Percentiles rank a stretch among this genome's conserved stretches.
These are phyloP conservation scores for Dicyrtomina minuta DNA, from an alignment of 2,888 invertebrate species.

Conservation along the genomic window DNA sequence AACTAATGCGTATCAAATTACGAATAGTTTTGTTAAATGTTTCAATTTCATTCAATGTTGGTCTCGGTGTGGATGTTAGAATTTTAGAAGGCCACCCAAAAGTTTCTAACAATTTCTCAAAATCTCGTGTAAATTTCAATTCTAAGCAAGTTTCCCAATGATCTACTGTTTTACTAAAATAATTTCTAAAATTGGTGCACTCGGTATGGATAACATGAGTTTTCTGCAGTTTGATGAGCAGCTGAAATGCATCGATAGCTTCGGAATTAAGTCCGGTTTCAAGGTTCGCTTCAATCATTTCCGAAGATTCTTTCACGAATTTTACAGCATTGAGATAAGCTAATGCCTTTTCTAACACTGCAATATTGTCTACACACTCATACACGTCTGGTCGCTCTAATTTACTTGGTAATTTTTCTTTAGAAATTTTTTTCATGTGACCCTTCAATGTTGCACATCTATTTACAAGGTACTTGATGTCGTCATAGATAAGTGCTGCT, in stretches of 20 bases:
- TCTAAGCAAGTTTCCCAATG: constrained; percentile 45
- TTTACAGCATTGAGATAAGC: constrained; percentile 44
- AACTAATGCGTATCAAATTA: constrained; percentile 39
- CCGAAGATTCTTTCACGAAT: constrained; percentile 45
- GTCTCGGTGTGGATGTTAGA: constrained; percentile 42
- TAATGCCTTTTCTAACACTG: constrained; percentile 40
- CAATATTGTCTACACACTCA: constrained; percentile 39
- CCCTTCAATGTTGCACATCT: constrained; percentile 29
- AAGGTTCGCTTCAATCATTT: constrained; percentile 48
- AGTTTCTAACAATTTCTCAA: constrained; percentile 43
- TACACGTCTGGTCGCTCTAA: constrained; percentile 45
- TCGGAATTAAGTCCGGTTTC: constrained; percentile 48
- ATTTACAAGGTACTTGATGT: constrained; percentile 8
- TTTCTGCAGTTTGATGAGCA: constrained; percentile 35
- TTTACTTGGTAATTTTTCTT: constrained; percentile 47
- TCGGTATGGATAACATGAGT: constrained; percentile 30
- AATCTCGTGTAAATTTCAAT: constrained; percentile 47
- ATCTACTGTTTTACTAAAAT: constrained; percentile 35
- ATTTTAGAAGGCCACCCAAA: constrained; percentile 50
- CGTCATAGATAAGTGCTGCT: background rate
- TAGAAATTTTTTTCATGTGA: constrained; percentile 34
- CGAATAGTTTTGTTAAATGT: constrained; percentile 46
- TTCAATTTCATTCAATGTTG: constrained; percentile 47
- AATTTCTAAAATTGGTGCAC: constrained; percentile 42
- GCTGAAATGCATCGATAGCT: constrained; percentile 44